These are phyloP conservation scores for Epistrophella euchroma DNA, from an alignment of 2,888 invertebrate genomes.

Conservation along the genomic window DNA sequence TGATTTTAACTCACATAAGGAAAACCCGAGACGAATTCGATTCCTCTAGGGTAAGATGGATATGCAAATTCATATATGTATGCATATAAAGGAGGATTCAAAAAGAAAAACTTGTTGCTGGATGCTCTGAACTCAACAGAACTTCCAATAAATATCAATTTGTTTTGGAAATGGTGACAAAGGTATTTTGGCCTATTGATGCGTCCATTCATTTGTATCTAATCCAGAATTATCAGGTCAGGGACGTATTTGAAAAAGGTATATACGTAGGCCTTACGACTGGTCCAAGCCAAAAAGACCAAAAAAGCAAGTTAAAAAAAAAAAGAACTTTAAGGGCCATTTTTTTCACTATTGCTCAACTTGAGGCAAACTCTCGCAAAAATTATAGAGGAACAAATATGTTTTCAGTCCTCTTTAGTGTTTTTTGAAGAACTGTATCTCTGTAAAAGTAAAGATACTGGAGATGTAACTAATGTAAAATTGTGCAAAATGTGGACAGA, in stretches of 20 bases:
- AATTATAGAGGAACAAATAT: too few relatives aligned
- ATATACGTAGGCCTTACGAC: too few relatives aligned
- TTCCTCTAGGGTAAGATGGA: constrained; percentile 40
- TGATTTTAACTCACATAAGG: not conserved
- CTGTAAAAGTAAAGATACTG: too few relatives aligned
- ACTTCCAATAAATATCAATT: constrained; percentile 73
- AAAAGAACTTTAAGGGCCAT: too few relatives aligned
- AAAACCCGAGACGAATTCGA: constrained; percentile 8
- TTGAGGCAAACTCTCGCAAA: too few relatives aligned
- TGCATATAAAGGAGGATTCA: constrained; percentile 1
- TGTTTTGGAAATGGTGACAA: constrained; percentile 58
- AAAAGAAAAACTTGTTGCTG: constrained; percentile 28
- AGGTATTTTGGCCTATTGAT: constrained; percentile 20
- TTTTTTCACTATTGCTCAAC: too few relatives aligned
- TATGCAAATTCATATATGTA: constrained; percentile 49
- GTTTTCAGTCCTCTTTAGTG: too few relatives aligned
- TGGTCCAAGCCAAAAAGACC: too few relatives aligned
- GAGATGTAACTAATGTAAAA: too few relatives aligned
- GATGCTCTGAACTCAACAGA: constrained; percentile 21
- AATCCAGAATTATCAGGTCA: not conserved
- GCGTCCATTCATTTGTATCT: constrained; percentile 26
- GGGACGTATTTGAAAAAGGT: not conserved
- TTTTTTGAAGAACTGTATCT: too few relatives aligned
- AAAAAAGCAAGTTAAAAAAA: too few relatives aligned
- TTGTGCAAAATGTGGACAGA: too few relatives aligned